A percentile compares a stretch with the other conserved stretches of the same genome.
Evolutionary conservation across 2,113 vertebrate species (phyloP).

Genomic region (Oceanites oceanicus): DNA sequence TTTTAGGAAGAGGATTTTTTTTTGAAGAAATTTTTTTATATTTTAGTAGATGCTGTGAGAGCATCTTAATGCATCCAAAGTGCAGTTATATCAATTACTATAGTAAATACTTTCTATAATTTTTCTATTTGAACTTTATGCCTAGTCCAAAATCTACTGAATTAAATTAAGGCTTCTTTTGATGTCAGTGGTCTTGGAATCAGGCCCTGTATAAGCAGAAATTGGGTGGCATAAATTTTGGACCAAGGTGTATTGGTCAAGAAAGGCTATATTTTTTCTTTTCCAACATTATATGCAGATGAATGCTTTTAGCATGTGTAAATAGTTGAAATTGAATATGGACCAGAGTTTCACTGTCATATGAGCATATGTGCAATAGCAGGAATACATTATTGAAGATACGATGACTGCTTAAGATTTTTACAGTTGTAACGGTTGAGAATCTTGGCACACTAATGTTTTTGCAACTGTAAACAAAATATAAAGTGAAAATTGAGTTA

Average conservation of each 20-base stretch:
- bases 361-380: conserved; percentile 34
- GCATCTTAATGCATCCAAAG: background rate
- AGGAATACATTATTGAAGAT: background rate
- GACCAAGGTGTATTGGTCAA: background rate
- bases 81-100: conserved; percentile 4
- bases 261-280: conserved; percentile 33
- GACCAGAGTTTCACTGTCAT: background rate
- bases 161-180: background rate
- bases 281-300: conserved; percentile 2
- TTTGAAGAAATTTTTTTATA: background rate
- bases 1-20: background rate
- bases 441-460: conserved; percentile 11
- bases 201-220: background rate
- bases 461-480: conserved; percentile 26
- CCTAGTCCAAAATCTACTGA: background rate
- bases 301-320: conserved; percentile 39
- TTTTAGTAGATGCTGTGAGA: background rate
- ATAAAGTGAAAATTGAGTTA: conserved; percentile 9
- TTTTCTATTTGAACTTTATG: background rate
- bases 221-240: background rate
- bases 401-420: background rate
- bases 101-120: background rate
- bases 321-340: conserved; percentile 12
- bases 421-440: conserved; percentile 1
- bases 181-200: background rate